Base-by-base conservation (phyloP, 2,113 vertebrate genomes). In the Aix galericulata region DNA sequence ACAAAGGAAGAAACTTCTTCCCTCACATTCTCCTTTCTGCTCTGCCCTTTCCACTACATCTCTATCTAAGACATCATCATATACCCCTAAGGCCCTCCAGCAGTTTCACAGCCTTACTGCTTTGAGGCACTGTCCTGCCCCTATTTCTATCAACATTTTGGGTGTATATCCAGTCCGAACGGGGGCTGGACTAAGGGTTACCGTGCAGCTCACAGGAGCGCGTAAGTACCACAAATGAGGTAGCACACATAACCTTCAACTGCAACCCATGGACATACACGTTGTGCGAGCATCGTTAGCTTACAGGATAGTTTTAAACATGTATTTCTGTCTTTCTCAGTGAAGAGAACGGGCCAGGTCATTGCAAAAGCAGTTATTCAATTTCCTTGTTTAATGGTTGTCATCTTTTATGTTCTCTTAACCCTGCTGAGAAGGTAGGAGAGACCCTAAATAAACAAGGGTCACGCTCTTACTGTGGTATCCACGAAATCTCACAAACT, bases 361-460 rank as follows among this genome's bases (percentile, higher is more conserved):
- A 12, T 7, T 42, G 29, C 48, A 91, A 69, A 85, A 68, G 38
- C 71, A 85, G 48, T 62, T 44, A 52, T 53, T 85, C 71, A 53
- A 2, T 62, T 25, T 34, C 48, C 36, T 44, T 84, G 34, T 40
- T 40, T 40, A 40, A 40, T 40, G 40, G 5, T 40, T 71, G n/a
- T 63, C 48, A 86, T 62, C 44, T 5, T 0, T 0, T 29, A 60
- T 55, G 48, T 20, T 79, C n/a, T 68, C 72, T 74, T 75, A 95
- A 68, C 75, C 46, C 69, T 68, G 12, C 53, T 93, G 78, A 60
- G 71, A 89, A 92, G 81, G 67, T 48, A 94, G 74, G 84, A 85
- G 79, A 88, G n/a, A 34, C 23, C 23, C 40, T 40, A 69, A 81
- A n/a, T 53, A 88, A 93, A 80, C 31, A 91, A 68, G 36, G 55